These are phyloP conservation scores for Leptosomus discolor DNA, from an alignment of 2,113 vertebrate genomes.

Conservation along the genomic window DNA sequence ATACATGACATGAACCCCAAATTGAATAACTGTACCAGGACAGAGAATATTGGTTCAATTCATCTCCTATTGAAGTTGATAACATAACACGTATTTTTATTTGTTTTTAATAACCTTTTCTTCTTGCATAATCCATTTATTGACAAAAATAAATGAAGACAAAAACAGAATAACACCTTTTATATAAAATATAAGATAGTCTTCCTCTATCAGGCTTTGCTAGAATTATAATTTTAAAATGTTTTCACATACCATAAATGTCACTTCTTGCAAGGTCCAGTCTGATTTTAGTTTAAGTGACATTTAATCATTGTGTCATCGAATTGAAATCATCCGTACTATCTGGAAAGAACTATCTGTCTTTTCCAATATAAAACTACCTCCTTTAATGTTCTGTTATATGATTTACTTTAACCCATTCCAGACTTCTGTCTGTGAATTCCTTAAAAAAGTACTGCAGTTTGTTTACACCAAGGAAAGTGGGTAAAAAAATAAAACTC, in stretches of 20 bases:
- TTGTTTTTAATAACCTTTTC: background rate
- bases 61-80: background rate
- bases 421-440: background rate
- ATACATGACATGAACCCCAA: background rate
- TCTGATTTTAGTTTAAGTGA: slow-evolving; percentile 21
- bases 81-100: fast-evolving
- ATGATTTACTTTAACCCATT: slow-evolving; percentile 13
- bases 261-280: background rate
- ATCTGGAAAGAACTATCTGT: background rate
- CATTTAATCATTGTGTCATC: background rate
- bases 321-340: background rate
- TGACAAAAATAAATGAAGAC: background rate
- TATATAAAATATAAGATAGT: background rate
- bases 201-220: background rate
- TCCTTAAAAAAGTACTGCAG: background rate
- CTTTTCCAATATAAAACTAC: background rate
- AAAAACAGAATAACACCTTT: background rate
- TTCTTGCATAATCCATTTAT: background rate
- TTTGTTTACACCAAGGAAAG: background rate
- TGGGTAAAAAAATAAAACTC: background rate
- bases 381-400: background rate
- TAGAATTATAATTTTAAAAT: background rate
- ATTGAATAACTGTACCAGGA: background rate
- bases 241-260: background rate
- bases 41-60: background rate